Evolutionary conservation across 2,888 invertebrate genomes (phyloP), one percentile per base, ranked within the genome.

Genomic region (Blastobasis lacticolella): DNA sequence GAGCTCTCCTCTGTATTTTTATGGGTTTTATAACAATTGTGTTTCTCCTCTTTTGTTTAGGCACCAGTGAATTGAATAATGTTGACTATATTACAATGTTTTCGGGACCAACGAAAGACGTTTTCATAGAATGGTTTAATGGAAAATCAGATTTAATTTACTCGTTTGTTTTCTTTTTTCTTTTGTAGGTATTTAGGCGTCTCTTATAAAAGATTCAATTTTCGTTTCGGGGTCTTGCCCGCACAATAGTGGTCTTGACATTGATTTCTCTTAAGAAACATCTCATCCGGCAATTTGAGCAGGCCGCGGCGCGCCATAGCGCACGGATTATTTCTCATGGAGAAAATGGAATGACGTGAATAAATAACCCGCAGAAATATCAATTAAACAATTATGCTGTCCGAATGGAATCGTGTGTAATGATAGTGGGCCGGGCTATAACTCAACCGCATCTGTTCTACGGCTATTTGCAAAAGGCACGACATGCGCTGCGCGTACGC

Each of bases 311-410:
- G n/a, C 47, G 42, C 67, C 80, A 82, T 85, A 84, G 73, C 65
- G 77, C 81, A 82, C 81, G 65, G 71, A 64, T 66, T 66, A 63
- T 75, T 81, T 83, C 85, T 80, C 80, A 77, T 81, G 81, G 76
- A 74, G 78, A 81, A 77, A 77, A 76, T 69, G 70, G 69, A 84
- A 84, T 87, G 85, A 88, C 78, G 87, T 84, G 82, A 84, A 89
- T 87, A 88, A 88, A 89, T 89, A 89, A 88, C 88, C 84, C 67
- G 81, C 78, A 86, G 87, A 87, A 88, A 88, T 88, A 89, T 89
- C 89, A 89, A 89, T 89, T 89, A 89, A 89, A 89, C 87, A 89
- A 89, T 89, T 89, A 89, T 85, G 81, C 79, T 89, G 89, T 89
- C 89, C 78, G 85, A 88, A 88, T 88, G 88, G 85, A 88, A 88